Conservation (phyloP, 64 coral and sea anemone species). For the Pachyseris speciosa region DNA sequence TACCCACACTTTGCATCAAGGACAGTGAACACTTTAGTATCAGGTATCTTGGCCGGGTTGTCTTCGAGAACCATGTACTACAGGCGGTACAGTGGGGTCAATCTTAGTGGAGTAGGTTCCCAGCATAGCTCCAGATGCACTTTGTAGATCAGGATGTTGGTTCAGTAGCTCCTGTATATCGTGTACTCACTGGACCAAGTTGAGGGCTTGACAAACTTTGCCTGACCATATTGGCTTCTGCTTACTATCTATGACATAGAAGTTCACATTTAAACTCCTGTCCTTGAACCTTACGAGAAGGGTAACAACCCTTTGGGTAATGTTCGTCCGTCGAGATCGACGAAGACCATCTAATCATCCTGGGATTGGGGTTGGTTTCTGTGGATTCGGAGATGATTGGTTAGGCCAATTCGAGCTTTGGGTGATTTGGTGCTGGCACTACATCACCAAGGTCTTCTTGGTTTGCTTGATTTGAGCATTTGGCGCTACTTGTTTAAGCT, state of each 20-base stretch:
- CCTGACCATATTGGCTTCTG: constrained; percentile 18
- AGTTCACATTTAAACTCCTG: no score
- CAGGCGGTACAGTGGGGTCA: constrained; percentile 30
- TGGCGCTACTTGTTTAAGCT: constrained; percentile 1
- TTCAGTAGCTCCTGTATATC: constrained; percentile 16
- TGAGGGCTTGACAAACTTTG: no score
- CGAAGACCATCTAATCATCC: no score
- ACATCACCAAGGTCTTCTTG: constrained; percentile 41
- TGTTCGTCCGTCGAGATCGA: no score
- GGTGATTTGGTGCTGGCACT: constrained; percentile 27
- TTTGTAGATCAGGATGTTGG: constrained; percentile 35
- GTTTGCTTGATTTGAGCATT: constrained; percentile 4
- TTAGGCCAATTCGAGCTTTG: no score
- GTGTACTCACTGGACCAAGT: no score
- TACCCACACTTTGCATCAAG: constrained; percentile 71
- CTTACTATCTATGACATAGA: constrained; percentile 21
- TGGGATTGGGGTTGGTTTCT: no score
- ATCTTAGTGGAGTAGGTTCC: constrained; percentile 47
- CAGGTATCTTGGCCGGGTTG: constrained; percentile 43
- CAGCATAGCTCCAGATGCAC: no score
- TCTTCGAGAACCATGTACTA: constrained; percentile 45
- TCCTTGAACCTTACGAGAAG: neutral
- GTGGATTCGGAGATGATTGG: no score
- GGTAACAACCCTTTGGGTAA: neutral
- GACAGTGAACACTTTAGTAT: constrained; percentile 39